phyloP scores from a whole-genome alignment of 2,113 vertebrate species.

The Cheilinus undulatus region DNA sequence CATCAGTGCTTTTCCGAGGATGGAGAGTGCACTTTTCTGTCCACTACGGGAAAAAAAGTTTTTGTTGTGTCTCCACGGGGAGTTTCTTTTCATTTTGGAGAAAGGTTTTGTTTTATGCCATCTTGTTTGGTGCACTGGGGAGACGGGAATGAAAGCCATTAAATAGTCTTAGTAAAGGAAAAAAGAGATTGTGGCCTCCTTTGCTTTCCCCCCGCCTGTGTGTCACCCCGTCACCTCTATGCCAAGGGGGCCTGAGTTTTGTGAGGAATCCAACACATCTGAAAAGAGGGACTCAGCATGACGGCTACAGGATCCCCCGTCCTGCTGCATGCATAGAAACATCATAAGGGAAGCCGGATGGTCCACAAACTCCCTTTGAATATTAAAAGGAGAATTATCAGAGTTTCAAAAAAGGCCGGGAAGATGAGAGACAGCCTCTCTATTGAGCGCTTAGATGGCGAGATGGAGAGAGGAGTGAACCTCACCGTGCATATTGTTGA shows the following conservation, averaged over 20 bases:
- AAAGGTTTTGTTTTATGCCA: constrained; percentile 76
- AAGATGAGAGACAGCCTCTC: constrained; percentile 60
- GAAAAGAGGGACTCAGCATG: constrained; percentile 80
- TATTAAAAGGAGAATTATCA: constrained; percentile 73
- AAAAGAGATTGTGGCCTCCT: constrained; percentile 67
- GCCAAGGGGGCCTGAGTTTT: constrained; percentile 70
- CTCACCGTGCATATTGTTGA: constrained; percentile 58
- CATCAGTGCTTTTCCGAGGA: constrained; percentile 1
- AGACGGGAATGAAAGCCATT: constrained; percentile 78
- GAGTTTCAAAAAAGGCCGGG: constrained; percentile 43
- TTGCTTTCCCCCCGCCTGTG: constrained; percentile 50
- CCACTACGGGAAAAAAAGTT: constrained; percentile 18
- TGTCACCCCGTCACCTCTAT: constrained; percentile 73
- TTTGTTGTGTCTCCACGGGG: constrained; percentile 65
- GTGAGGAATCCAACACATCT: constrained; percentile 67
- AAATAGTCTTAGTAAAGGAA: constrained; percentile 78
- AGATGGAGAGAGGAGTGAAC: constrained; percentile 57
- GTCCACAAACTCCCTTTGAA: constrained; percentile 78
- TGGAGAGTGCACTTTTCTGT: constrained; percentile 31
- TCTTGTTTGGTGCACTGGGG: constrained; percentile 71
- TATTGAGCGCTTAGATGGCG: constrained; percentile 57
- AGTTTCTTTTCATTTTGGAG: constrained; percentile 58
- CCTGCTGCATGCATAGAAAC: constrained; percentile 66
- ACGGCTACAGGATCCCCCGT: constrained; percentile 59
- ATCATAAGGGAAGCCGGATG: constrained; percentile 72